Evolutionary conservation across 2,888 invertebrate species (phyloP).

Genomic region (Nineta flava): DNA sequence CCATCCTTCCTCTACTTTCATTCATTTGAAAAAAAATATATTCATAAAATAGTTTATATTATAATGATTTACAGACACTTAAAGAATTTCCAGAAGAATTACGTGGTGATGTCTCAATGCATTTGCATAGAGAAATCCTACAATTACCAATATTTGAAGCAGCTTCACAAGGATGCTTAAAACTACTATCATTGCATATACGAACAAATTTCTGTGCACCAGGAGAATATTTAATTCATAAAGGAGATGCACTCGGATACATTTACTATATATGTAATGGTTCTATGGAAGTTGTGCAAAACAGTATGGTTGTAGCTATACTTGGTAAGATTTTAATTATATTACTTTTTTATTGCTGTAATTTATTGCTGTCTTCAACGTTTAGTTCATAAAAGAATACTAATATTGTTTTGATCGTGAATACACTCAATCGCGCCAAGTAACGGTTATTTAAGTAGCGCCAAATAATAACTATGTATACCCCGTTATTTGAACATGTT

Average conservation of each 20-base stretch:
- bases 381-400: no score
- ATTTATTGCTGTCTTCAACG: conserved; percentile 6
- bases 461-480: no score
- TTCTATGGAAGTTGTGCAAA: conserved; percentile 93
- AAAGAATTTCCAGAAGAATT: conserved; percentile 94
- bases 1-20: no score
- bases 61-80: conserved; percentile 50
- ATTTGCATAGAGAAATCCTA: conserved; percentile 85
- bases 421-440: no score
- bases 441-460: no score
- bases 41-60: no score
- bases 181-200: conserved; percentile 81
- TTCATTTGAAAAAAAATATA: no score
- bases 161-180: conserved; percentile 88
- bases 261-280: conserved; percentile 94
- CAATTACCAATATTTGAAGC: conserved; percentile 88
- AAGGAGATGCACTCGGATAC: conserved; percentile 84
- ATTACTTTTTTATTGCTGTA: neutral
- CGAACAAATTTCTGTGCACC: conserved; percentile 92
- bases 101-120: conserved; percentile 89
- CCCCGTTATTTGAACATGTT: no score
- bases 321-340: conserved; percentile 49
- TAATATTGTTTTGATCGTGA: no score
- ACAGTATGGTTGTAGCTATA: conserved; percentile 93
- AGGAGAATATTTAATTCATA: conserved; percentile 86